These are phyloP conservation scores for Esox lucius DNA, from an alignment of 2,797 vertebrate genomes.

Conservation along the genomic window DNA sequence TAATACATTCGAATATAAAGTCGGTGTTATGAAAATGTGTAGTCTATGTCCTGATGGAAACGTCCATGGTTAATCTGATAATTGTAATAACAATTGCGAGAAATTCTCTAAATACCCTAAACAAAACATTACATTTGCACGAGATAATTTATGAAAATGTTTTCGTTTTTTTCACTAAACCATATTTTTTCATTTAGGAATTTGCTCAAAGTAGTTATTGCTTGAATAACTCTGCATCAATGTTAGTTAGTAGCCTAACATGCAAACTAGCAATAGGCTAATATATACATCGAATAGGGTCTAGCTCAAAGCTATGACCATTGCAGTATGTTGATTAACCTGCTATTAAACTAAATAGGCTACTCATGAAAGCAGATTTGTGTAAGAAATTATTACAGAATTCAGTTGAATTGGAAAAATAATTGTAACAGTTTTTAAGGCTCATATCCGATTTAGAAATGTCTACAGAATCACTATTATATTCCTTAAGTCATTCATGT, in stretches of 20 bases:
- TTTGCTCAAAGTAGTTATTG: not conserved
- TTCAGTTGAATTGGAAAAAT: not conserved
- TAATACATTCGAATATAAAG: not conserved
- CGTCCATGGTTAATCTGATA: not conserved
- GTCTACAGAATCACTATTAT: not conserved
- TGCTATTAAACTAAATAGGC: not conserved
- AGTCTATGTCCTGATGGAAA: not conserved
- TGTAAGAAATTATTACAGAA: not conserved
- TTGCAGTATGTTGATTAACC: not conserved
- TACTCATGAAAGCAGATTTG: not conserved
- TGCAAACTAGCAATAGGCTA: not conserved
- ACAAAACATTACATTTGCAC: conserved; percentile 19
- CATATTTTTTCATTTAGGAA: conserved; percentile 29
- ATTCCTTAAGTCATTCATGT: not conserved
- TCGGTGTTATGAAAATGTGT: conserved; percentile 5
- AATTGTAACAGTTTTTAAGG: not conserved
- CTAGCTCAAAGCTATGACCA: not conserved
- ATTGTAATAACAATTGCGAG: conserved; percentile 63
- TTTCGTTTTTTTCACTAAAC: not conserved
- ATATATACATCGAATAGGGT: not conserved
- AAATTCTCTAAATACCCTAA: conserved; percentile 82
- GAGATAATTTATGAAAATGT: not conserved
- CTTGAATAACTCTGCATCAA: not conserved
- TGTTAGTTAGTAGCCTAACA: not conserved
- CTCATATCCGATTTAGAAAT: not conserved